Evolutionary conservation across 2,797 vertebrate species (phyloP), one percentile per base, ranked within the genome.

Genomic region (Liasis olivaceus): DNA sequence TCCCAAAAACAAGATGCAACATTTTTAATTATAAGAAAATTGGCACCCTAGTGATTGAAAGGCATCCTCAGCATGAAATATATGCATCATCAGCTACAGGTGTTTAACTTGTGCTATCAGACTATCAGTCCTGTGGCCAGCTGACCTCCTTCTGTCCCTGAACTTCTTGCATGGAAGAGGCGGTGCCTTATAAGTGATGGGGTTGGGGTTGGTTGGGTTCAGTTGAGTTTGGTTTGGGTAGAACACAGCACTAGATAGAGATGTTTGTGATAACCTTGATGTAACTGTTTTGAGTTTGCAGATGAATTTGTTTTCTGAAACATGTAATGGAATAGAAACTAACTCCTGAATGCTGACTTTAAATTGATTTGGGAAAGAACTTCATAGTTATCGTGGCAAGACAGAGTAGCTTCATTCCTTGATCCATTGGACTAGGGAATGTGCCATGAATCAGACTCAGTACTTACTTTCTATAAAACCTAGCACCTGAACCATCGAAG

Each of bases 271-370:
- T 24, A 47, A 95, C 93, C 97, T 94, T 90, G 89, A 94, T 90
- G 95, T 95, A 95, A 97, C 93, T 66, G 93, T 93, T 97, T 96
- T 95, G 92, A 90, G 93, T 91, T 93, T 95, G 90, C 93, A 93
- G 64, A 92, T 95, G 94, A 95, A 94, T 96, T 95, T 96, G 96
- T 95, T 92, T 85, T 96, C 36, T 95, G 90, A 3, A 88, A 95
- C 77, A n/a, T 1, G 3, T 92, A 92, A 92, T 64, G 89, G 94
- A 95, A 95, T 90, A 94, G 95, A 95, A 89, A 89, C 20, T 13
- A 15, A 13, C 12, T 22, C 20, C 89, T 51, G 72, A n/a, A 11
- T n/a, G 2, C 9, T 51, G 28, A 28, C 7, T 90, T 85, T 85
- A 60, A 51, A 91, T 51, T 24, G 60, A 64, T 56, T 64, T 91